phyloP scores from a whole-genome alignment of 2,113 vertebrate species.

The Pyxicephalus adspersus region DNA sequence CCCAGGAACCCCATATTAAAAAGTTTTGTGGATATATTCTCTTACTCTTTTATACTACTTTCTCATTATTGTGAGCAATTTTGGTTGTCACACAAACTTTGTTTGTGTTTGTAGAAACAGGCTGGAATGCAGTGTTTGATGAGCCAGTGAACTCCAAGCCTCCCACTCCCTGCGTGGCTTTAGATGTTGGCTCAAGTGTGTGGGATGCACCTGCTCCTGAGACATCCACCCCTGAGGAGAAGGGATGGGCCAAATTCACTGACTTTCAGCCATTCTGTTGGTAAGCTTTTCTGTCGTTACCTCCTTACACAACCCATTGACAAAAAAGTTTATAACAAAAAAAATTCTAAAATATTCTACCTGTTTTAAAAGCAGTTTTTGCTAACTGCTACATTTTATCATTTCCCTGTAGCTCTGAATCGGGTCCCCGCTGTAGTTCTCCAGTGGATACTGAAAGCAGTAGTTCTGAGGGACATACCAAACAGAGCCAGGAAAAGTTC shows the following conservation, averaged over 20 bases:
- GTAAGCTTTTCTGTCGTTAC: conserved; percentile 72
- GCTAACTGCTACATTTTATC: no score
- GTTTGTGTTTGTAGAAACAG: conserved; percentile 64
- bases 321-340: no score
- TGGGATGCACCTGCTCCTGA: conserved; percentile 74
- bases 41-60: no score
- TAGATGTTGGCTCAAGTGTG: conserved; percentile 73
- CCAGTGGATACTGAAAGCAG: conserved; percentile 74
- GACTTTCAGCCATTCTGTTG: conserved; percentile 93
- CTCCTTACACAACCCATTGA: no score
- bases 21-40: no score
- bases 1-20: no score
- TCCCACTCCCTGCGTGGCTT: conserved; percentile 63
- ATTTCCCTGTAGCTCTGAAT: conserved; percentile 75
- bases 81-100: background rate
- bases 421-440: conserved; percentile 86
- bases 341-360: no score
- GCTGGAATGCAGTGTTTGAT: conserved; percentile 80
- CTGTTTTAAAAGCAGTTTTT: no score
- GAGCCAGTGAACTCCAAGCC: conserved; percentile 69
- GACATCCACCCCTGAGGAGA: conserved; percentile 67
- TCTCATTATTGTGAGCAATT: background rate
- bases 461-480: conserved; percentile 61
- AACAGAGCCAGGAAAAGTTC: conserved; percentile 72
- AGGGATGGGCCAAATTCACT: conserved; percentile 89